phyloP scores from a whole-genome alignment of 2,113 vertebrate species.

The Apaloderma vittatum region DNA sequence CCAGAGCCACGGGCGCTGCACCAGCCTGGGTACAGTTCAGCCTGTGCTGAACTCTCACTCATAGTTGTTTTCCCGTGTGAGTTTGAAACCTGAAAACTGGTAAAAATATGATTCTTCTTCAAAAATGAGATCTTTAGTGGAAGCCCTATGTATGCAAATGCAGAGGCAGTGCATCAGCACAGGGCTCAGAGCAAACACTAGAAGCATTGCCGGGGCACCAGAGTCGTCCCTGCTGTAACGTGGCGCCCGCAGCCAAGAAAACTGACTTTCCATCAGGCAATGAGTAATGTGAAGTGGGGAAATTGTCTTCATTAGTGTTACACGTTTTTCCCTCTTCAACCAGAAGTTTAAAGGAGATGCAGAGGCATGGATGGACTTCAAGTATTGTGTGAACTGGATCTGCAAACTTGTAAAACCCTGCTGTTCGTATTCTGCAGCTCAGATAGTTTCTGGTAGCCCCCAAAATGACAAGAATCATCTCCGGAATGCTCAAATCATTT shows the following conservation, averaged over 20 bases:
- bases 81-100: neutral
- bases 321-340: fast-evolving
- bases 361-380: neutral
- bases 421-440: neutral
- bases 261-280: neutral
- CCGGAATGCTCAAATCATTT: neutral
- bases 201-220: neutral
- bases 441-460: neutral
- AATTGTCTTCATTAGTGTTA: neutral
- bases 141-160: neutral
- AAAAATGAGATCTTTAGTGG: neutral
- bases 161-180: neutral
- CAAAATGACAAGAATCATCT: neutral
- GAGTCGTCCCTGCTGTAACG: fast-evolving
- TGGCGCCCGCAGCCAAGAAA: neutral
- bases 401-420: neutral
- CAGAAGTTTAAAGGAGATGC: neutral
- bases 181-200: neutral
- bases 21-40: neutral
- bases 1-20: neutral
- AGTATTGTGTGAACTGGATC: neutral
- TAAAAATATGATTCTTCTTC: neutral
- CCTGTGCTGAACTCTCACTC: neutral
- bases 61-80: fast-evolving
- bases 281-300: fast-evolving